Percentiles rank a stretch among this genome's conserved stretches.
phyloP scores from a whole-genome alignment of 2,888 invertebrate species.

The Phalera bucephala region DNA sequence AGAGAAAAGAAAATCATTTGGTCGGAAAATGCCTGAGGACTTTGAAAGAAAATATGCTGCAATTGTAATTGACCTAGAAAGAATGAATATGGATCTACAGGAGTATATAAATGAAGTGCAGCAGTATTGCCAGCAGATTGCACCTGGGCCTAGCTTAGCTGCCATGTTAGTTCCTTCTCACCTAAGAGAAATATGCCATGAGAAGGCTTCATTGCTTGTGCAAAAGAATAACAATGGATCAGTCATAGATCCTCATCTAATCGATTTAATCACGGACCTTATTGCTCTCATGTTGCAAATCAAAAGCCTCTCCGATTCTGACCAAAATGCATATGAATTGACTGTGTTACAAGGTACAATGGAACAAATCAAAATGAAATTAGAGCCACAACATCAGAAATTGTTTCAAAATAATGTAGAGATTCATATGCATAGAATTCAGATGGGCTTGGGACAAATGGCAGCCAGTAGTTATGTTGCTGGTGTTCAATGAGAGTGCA shows the following conservation, averaged over 20 bases:
- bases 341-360: conserved; percentile 95
- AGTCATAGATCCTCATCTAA: conserved; percentile 84
- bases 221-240: conserved; percentile 86
- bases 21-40: conserved; percentile 90
- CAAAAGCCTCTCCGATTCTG: conserved; percentile 89
- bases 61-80: conserved; percentile 93
- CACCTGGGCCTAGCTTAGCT: conserved; percentile 92
- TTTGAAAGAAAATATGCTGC: conserved; percentile 96
- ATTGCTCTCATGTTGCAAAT: conserved; percentile 95
- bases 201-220: conserved; percentile 92
- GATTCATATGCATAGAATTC: conserved; percentile 95
- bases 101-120: conserved; percentile 94
- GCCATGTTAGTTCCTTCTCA: conserved; percentile 95
- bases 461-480: conserved; percentile 51
- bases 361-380: conserved; percentile 92
- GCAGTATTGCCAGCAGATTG: conserved; percentile 91
- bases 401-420: conserved; percentile 95
- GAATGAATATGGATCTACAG: conserved; percentile 94
- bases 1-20: conserved; percentile 92
- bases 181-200: conserved; percentile 92
- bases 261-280: conserved; percentile 92
- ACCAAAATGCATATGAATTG: conserved; percentile 95
- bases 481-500: conserved; percentile 39
- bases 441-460: conserved; percentile 86
- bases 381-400: conserved; percentile 89